These are phyloP conservation scores for Volucella inanis DNA, from an alignment of 2,888 invertebrate genomes.

Conservation along the genomic window DNA sequence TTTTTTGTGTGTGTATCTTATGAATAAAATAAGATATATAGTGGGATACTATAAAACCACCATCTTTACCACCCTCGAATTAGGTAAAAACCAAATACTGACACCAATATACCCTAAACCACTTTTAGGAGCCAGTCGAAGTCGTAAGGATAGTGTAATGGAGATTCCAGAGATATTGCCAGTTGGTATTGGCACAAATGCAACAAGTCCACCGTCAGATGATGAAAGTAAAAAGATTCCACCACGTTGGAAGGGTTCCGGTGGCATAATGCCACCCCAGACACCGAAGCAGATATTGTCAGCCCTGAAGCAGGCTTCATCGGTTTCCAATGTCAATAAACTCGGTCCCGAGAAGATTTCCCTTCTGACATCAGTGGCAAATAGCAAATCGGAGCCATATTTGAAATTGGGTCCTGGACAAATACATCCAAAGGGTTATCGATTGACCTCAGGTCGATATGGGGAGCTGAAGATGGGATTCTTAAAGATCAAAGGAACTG, in stretches of 20 bases:
- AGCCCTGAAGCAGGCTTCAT: slow-evolving; percentile 81
- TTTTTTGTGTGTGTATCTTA: slow-evolving; percentile 43
- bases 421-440: slow-evolving; percentile 90
- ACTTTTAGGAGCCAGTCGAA: slow-evolving; percentile 82
- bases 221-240: slow-evolving; percentile 82
- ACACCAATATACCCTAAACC: slow-evolving; percentile 11
- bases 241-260: slow-evolving; percentile 82
- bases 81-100: too few species aligned
- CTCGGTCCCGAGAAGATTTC: slow-evolving; percentile 53
- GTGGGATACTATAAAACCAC: not conserved
- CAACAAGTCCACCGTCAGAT: slow-evolving; percentile 85
- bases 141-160: slow-evolving; percentile 85
- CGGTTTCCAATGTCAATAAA: slow-evolving; percentile 80
- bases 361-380: slow-evolving; percentile 57
- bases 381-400: slow-evolving; percentile 75
- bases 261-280: slow-evolving; percentile 78
- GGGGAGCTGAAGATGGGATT: slow-evolving; percentile 95
- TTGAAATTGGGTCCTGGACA: slow-evolving; percentile 90
- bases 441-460: slow-evolving; percentile 87
- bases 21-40: too few species aligned
- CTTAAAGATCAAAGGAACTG: slow-evolving; percentile 94
- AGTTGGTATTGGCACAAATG: slow-evolving; percentile 83
- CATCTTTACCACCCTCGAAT: not conserved
- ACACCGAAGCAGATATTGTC: slow-evolving; percentile 80
- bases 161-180: slow-evolving; percentile 84